Conservation (phyloP, 2,113 vertebrate genomes). For the Dasyornis broadbenti region DNA sequence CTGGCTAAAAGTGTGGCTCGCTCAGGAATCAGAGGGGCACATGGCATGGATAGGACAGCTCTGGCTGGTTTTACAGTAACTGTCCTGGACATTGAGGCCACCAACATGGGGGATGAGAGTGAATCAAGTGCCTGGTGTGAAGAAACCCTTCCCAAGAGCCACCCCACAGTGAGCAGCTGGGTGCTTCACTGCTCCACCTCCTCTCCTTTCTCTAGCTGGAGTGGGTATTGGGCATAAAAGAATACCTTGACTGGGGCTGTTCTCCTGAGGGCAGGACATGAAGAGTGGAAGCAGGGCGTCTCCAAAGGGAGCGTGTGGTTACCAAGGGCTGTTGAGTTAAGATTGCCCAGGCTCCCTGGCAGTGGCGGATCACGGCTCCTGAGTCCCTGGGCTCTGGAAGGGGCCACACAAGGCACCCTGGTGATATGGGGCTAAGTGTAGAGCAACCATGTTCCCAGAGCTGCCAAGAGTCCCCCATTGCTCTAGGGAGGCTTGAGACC, state of each 20-base stretch:
- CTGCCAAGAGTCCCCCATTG: neutral
- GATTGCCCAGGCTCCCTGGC: accelerated
- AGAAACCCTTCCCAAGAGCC: neutral
- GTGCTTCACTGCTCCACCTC: neutral
- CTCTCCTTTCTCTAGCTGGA: neutral
- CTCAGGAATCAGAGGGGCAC: neutral
- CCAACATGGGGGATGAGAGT: accelerated
- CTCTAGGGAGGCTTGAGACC: neutral
- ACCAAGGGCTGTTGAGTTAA: neutral
- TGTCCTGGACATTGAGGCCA: neutral
- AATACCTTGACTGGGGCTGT: neutral
- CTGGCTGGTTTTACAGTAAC: neutral
- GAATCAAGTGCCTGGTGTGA: neutral
- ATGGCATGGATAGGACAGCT: neutral
- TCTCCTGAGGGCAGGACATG: neutral
- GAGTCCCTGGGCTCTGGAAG: neutral
- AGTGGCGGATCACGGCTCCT: neutral
- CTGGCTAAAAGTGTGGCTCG: neutral
- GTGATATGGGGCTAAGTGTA: neutral
- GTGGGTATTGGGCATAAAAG: neutral
- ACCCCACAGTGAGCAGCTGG: neutral
- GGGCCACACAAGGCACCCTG: neutral
- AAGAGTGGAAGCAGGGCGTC: neutral
- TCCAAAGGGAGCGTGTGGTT: neutral
- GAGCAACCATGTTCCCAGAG: neutral